Conservation (phyloP, 1,140 invertebrate species). For the Theocolax elegans region DNA sequence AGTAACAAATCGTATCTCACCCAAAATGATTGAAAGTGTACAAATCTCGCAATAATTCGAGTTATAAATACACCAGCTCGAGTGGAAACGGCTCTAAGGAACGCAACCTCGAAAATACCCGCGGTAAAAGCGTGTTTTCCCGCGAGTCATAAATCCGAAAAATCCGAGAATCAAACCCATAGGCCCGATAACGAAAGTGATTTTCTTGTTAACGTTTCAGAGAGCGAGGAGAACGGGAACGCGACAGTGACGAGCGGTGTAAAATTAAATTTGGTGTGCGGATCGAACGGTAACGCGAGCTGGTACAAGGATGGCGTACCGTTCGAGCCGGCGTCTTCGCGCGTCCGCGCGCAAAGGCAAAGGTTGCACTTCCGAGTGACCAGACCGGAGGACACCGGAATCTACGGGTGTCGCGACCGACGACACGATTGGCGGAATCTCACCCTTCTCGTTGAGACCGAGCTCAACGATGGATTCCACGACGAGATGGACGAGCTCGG, state of each 20-base stretch:
- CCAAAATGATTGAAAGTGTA: too few species aligned
- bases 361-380: conserved; percentile 53
- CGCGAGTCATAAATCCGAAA: too few species aligned
- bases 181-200: too few species aligned
- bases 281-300: conserved; percentile 41
- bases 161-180: too few species aligned
- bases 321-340: conserved; percentile 39
- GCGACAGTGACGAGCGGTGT: conserved; percentile 52
- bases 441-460: conserved; percentile 51
- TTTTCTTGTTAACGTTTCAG: too few species aligned
- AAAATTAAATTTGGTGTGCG: conserved; percentile 58
- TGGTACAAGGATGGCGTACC: conserved; percentile 60
- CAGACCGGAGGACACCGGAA: conserved; percentile 51
- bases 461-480: conserved; percentile 53
- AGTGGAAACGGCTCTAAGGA: too few species aligned
- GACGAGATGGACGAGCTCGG: conserved; percentile 46
- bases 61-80: too few species aligned
- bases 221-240: conserved; percentile 29
- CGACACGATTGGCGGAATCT: conserved; percentile 57
- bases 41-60: too few species aligned
- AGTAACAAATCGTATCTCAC: too few species aligned
- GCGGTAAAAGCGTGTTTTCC: too few species aligned
- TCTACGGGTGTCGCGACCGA: conserved; percentile 54
- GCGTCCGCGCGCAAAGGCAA: conserved; percentile 53
- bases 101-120: too few species aligned